Percentiles rank a stretch among this genome's conserved stretches.
Conservation (phyloP, 2,113 vertebrate genomes). For the Bettongia penicillata region DNA sequence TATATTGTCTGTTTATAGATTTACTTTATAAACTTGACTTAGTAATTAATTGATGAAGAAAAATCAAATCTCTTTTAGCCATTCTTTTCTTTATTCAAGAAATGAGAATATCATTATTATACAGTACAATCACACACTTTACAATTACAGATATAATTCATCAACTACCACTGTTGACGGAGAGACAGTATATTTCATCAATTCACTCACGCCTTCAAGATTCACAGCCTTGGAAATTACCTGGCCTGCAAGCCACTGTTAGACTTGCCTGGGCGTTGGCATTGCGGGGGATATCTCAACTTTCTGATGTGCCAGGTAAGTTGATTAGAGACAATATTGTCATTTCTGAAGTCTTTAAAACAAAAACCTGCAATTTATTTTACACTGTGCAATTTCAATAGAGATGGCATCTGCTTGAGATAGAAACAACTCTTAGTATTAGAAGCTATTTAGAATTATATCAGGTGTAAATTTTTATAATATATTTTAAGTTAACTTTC, state of each 20-base stretch:
- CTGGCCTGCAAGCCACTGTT: conserved; percentile 94
- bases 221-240: conserved; percentile 92
- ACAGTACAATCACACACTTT: conserved; percentile 37
- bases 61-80: conserved; percentile 8
- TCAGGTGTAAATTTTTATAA: conserved; percentile 25
- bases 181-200: conserved; percentile 94
- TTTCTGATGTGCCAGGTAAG: conserved; percentile 94
- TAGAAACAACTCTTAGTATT: not conserved
- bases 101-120: conserved; percentile 30
- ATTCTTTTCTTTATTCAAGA: not conserved
- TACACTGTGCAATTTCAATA: not conserved
- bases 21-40: not conserved
- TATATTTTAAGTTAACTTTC: not conserved
- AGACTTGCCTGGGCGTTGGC: conserved; percentile 95
- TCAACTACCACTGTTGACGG: conserved; percentile 90
- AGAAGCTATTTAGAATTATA: not conserved
- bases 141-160: conserved; percentile 91
- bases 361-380: not conserved
- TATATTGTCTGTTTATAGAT: not conserved
- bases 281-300: conserved; percentile 93
- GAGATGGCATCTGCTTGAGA: not conserved
- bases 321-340: conserved; percentile 1
- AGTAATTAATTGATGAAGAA: not conserved
- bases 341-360: not conserved
- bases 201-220: conserved; percentile 94